Base-by-base conservation (phyloP, 2,888 invertebrate genomes). In the Spilosoma lubricipeda region DNA sequence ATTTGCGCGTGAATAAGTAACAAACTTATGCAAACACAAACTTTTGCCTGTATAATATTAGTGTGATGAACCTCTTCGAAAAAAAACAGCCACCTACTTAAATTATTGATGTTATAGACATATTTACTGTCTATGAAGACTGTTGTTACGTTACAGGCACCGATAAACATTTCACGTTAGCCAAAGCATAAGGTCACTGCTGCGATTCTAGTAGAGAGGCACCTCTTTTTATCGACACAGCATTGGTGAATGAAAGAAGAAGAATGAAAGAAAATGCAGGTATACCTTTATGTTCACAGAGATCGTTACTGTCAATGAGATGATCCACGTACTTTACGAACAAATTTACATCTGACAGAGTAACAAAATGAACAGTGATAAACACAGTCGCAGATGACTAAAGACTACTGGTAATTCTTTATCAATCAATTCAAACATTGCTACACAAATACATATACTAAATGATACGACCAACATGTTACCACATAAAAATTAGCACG, bases 401-500 rank as follows among this genome's bases (percentile, higher is more conserved):
- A 59, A 59, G 27, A 56, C 20, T 15, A 63, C 13, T 63, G 8
- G 30, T 4, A 30, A 1, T 27, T 27, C 27, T n/a, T 20, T n/a
- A 56, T 56, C 56, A 56, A 11, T n/a, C 48, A 56, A 56, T 52
- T 11, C 27, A 68, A 68, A 52, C 33, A 52, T 67, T 68, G 30
- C 33, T 68, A 68, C 20, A 68, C 23, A 52, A 30, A 13, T 2
- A 8, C 9, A 52, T 48, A 23, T 2, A 8, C 18, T 3, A 68
- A 68, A 68, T 48, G 15, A 30, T 27, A 20, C 27, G 23, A 45
- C 8, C 23, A 5, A 68, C 48, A 45, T 8, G n/a, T 48, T 70
- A 56, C 30, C 30, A 30, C 11, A 42, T 39, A 67, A 64, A 70
- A 66, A 74, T 77, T 71, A 73, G 2, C 7, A n/a, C 33, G n/a